phyloP scores from a whole-genome alignment of 2,113 vertebrate species.

The Fulica atra region DNA sequence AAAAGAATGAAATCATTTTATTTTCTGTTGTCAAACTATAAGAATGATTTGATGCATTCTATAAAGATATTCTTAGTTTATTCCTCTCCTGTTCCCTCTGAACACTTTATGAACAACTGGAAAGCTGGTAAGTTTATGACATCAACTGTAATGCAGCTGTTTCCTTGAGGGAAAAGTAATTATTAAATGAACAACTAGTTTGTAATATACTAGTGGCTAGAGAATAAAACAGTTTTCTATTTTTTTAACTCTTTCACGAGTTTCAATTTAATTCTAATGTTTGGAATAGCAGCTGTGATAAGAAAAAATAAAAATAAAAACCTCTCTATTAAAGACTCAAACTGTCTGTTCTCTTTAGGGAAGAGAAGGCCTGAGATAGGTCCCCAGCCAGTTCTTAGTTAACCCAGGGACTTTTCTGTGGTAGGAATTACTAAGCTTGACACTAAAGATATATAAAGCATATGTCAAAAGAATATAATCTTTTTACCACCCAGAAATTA shows the following conservation, averaged over 20 bases:
- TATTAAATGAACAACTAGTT: background rate
- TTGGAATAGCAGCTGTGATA: background rate
- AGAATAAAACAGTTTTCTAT: background rate
- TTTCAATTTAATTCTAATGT: background rate
- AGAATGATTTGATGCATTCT: background rate
- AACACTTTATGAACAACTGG: background rate
- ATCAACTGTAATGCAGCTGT: background rate
- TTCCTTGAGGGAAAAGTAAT: constrained; percentile 16
- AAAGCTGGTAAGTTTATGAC: background rate
- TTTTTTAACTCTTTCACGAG: background rate
- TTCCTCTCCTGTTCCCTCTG: background rate
- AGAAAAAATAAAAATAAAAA: background rate
- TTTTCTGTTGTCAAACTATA: background rate
- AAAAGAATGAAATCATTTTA: background rate
- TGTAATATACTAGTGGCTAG: background rate
- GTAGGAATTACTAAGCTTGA: background rate
- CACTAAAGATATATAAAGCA: background rate
- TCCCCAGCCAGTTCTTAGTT: background rate
- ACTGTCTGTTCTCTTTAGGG: background rate
- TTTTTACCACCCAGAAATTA: background rate
- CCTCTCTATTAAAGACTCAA: background rate
- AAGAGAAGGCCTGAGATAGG: background rate
- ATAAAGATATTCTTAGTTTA: background rate
- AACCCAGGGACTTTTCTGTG: background rate
- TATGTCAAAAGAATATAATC: background rate